Percentiles rank a stretch among this genome's conserved stretches.
Conservation (phyloP, 2,113 vertebrate genomes). For the Tragelaphus imberbis region DNA sequence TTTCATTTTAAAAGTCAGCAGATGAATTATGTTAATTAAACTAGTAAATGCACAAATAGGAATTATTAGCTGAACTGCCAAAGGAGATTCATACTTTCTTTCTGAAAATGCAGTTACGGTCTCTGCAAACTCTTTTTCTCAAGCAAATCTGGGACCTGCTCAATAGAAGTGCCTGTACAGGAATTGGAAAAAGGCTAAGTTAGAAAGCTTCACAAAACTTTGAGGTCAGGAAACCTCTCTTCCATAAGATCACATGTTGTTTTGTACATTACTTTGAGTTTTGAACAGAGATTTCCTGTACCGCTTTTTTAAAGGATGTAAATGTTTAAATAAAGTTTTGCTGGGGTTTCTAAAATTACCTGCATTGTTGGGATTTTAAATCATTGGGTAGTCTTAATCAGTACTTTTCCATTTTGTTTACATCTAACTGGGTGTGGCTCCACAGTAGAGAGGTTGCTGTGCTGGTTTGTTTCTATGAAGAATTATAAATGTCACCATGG, state of each 20-base stretch:
- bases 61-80: neutral
- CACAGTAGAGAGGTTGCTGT: conserved; percentile 75
- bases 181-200: neutral
- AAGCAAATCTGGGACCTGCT: neutral
- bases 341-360: neutral
- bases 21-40: neutral
- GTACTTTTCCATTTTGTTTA: conserved; percentile 62
- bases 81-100: neutral
- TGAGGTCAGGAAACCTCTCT: conserved; percentile 30
- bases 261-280: neutral
- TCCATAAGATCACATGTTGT: neutral
- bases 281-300: neutral
- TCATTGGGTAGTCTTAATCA: conserved; percentile 28
- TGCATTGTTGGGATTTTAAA: conserved; percentile 30
- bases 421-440: conserved; percentile 73
- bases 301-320: neutral
- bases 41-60: neutral
- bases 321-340: neutral
- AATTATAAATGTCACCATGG: conserved; percentile 86
- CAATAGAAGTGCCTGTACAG: neutral
- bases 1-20: neutral
- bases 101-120: neutral
- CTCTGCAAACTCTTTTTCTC: neutral
- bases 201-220: neutral
- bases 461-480: conserved; percentile 81